Conservation (phyloP, 2,113 vertebrate genomes). For the Cyphomyrus discorhynchus region DNA sequence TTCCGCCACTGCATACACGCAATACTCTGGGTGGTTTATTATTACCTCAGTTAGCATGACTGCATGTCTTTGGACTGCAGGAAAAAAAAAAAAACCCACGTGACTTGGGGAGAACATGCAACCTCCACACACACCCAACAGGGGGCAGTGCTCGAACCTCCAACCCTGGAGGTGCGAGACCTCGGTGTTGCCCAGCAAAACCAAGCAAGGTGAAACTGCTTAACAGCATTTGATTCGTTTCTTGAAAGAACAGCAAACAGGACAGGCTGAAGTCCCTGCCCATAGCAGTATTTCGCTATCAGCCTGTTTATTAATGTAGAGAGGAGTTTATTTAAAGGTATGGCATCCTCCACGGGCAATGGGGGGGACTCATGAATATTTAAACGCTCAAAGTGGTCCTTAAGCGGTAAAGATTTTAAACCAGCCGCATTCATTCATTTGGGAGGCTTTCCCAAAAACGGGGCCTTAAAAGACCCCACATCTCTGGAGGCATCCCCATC, state of each 20-base stretch:
- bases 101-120: neutral
- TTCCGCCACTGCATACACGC: neutral
- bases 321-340: neutral
- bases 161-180: neutral
- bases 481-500: neutral
- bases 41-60: neutral
- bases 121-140: neutral
- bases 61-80: neutral
- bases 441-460: neutral
- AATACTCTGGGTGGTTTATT: neutral
- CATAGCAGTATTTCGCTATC: neutral
- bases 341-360: neutral
- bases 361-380: neutral
- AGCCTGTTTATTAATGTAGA: slow-evolving; percentile 10
- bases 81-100: neutral
- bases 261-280: neutral
- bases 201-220: neutral
- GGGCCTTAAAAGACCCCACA: neutral
- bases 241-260: neutral
- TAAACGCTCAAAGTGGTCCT: neutral
- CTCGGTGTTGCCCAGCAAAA: neutral
- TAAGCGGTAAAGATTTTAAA: slow-evolving; percentile 8
- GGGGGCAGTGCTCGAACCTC: neutral
- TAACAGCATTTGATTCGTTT: neutral
- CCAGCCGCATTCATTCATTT: neutral